A percentile compares a stretch with the other conserved stretches of the same genome.
Conservation (phyloP, 2,113 vertebrate species). For the Opisthocomus hoazin region DNA sequence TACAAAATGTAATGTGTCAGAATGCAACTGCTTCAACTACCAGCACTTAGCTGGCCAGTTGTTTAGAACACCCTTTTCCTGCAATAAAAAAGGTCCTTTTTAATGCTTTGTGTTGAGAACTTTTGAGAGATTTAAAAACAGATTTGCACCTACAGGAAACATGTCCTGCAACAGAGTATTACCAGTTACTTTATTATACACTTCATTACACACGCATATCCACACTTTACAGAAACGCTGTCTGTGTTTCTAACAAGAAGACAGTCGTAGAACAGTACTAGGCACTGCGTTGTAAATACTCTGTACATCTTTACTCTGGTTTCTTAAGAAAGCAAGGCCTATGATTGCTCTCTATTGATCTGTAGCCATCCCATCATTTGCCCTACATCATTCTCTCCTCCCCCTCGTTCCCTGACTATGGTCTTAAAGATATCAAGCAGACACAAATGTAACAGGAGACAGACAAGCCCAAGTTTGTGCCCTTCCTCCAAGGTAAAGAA, state of each 20-base stretch:
- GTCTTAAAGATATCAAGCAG: not conserved
- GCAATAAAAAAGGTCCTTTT: not conserved
- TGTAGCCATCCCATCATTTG: not conserved
- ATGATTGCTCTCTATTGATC: not conserved
- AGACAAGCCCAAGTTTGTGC: not conserved
- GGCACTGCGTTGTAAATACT: not conserved
- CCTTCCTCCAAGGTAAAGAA: not conserved
- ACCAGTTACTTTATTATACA: not conserved
- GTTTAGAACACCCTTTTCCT: not conserved
- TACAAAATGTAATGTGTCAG: slow-evolving; percentile 33
- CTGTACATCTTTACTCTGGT: not conserved
- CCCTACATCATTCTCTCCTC: not conserved
- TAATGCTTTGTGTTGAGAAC: not conserved
- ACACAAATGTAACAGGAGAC: not conserved
- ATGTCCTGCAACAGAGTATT: not conserved
- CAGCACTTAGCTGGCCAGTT: not conserved
- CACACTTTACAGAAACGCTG: not conserved
- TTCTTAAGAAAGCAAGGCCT: not conserved
- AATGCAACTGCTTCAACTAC: slow-evolving; percentile 26
- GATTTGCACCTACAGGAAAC: not conserved
- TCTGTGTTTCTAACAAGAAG: not conserved
- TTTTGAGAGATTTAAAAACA: not conserved
- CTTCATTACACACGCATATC: not conserved
- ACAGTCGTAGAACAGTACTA: not conserved
- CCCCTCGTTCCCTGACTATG: not conserved